Evolutionary conservation across 2,113 vertebrate genomes (phyloP).

Genomic region (Lophius piscatorius): DNA sequence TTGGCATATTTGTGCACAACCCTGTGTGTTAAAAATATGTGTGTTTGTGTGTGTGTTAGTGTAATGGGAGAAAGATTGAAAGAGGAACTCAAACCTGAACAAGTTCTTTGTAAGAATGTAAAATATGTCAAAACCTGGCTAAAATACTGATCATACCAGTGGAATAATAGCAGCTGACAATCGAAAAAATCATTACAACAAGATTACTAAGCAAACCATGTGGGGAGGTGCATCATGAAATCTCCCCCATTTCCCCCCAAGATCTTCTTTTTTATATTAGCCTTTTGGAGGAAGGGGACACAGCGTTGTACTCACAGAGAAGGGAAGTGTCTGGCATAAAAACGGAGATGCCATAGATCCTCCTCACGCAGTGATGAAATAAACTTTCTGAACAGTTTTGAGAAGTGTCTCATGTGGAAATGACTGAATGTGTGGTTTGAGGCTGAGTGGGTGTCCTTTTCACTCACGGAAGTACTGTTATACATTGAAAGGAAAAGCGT

Average conservation of each 20-base stretch:
- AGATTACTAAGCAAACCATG: conserved; percentile 6
- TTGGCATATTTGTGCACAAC: conserved; percentile 12
- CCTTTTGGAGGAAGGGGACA: conserved; percentile 63
- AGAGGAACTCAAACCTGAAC: background rate
- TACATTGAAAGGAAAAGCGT: too few species aligned
- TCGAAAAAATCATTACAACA: background rate
- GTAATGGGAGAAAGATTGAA: background rate
- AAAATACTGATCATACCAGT: background rate
- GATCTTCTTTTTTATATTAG: conserved; percentile 62
- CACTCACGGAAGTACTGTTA: background rate
- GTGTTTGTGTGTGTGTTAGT: background rate
- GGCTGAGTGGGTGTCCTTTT: conserved; percentile 5
- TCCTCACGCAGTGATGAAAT: conserved; percentile 47
- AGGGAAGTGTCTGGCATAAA: conserved; percentile 54
- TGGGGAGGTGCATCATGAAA: conserved; percentile 6
- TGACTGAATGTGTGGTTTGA: conserved; percentile 17
- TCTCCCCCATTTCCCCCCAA: conserved; percentile 33
- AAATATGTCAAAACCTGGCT: background rate
- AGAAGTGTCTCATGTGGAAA: conserved; percentile 48
- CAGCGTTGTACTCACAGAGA: conserved; percentile 53
- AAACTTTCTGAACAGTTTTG: conserved; percentile 37
- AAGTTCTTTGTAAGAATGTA: background rate
- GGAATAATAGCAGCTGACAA: conserved; percentile 5
- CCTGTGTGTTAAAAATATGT: background rate
- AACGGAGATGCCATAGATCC: conserved; percentile 47